Conservation (phyloP, 1,140 invertebrate genomes). For the Sycophila sp. region DNA sequence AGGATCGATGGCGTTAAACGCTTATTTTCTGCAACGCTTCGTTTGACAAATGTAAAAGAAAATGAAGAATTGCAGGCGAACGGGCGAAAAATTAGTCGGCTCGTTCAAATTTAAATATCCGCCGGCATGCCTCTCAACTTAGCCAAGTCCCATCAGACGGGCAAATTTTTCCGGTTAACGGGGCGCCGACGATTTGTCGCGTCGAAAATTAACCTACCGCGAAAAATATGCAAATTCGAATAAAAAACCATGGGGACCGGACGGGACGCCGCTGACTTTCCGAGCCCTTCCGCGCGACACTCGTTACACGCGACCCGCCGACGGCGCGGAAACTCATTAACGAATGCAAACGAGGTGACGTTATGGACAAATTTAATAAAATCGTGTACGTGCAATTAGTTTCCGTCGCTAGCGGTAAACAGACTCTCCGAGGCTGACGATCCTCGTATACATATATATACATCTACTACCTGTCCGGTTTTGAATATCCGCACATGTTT, state of each 20-base stretch:
- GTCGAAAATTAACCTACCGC: conserved; percentile 41
- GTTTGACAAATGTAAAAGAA: background rate
- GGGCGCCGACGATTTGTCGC: conserved; percentile 42
- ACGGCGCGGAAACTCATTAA: conserved; percentile 62
- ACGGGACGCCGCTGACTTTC: background rate
- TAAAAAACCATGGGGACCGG: conserved; percentile 17
- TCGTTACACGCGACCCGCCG: conserved; percentile 2
- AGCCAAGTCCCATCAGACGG: conserved; percentile 24
- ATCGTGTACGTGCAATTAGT: conserved; percentile 62
- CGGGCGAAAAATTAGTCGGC: conserved; percentile 21
- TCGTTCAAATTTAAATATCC: conserved; percentile 34
- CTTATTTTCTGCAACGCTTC: too few relatives aligned
- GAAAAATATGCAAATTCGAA: conserved; percentile 52
- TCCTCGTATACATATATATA: too few relatives aligned
- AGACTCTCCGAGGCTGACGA: too few relatives aligned
- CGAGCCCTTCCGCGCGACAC: background rate
- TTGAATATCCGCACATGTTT: too few relatives aligned
- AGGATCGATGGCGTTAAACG: too few relatives aligned
- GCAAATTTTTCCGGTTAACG: conserved; percentile 14
- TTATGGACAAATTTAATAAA: conserved; percentile 65
- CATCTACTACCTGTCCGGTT: too few relatives aligned
- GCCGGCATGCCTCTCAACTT: conserved; percentile 21
- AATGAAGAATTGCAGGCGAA: background rate
- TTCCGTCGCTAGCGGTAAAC: conserved; percentile 52
- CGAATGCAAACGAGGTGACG: conserved; percentile 63